Evolutionary conservation across 2,888 invertebrate species (phyloP).

Genomic region (Hypsopygia costalis): DNA sequence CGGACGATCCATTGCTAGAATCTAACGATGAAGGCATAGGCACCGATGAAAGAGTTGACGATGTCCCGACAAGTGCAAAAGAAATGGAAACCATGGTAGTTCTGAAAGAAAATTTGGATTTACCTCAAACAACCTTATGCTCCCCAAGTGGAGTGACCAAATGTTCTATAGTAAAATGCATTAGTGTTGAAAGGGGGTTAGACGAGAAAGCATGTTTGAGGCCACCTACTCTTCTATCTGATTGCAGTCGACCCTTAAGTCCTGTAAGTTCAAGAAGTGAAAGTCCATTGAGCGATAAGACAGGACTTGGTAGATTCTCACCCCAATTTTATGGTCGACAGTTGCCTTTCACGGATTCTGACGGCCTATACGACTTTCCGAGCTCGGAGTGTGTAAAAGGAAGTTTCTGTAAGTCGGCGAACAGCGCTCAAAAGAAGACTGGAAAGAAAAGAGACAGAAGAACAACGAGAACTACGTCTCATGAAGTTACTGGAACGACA

Average conservation of each 20-base stretch:
- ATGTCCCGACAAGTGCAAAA: slow-evolving; percentile 85
- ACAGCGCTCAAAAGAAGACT: slow-evolving; percentile 80
- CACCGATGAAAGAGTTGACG: slow-evolving; percentile 87
- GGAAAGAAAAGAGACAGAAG: slow-evolving; percentile 83
- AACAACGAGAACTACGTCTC: slow-evolving; percentile 73
- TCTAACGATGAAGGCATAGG: slow-evolving; percentile 90
- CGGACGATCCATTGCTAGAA: slow-evolving; percentile 85
- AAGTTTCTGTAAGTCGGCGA: slow-evolving; percentile 72
- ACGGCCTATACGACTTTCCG: slow-evolving; percentile 89
- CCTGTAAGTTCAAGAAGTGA: slow-evolving; percentile 90
- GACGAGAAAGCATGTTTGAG: slow-evolving; percentile 68
- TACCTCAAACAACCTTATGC: slow-evolving; percentile 62
- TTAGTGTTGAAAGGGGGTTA: slow-evolving; percentile 75
- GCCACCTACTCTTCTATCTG: slow-evolving; percentile 79
- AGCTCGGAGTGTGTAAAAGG: slow-evolving; percentile 85
- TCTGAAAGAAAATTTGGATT: slow-evolving; percentile 65
- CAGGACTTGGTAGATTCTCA: slow-evolving; percentile 84
- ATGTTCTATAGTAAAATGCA: slow-evolving; percentile 78
- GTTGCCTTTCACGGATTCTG: slow-evolving; percentile 88
- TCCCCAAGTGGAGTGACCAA: slow-evolving; percentile 74
- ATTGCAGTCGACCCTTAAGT: slow-evolving; percentile 81
- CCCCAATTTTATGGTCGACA: slow-evolving; percentile 86
- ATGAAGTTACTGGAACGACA: slow-evolving; percentile 65
- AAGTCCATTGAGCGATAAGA: slow-evolving; percentile 88
- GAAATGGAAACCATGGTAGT: slow-evolving; percentile 74